phyloP scores from a whole-genome alignment of 2,113 vertebrate genomes.

The Mus musculus region GRCm39 chr17:16598001-16598500 shows the following conservation, averaged over 20 bases:
- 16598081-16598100: not conserved
- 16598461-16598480: not conserved
- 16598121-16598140: not conserved
- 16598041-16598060: not conserved
- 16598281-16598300: not conserved
- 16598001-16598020: not conserved
- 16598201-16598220: not conserved
- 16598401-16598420: not conserved
- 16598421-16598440: not conserved
- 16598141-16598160: not conserved
- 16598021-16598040: not conserved
- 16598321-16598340: not conserved
- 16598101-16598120: not conserved
- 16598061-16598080: not conserved
- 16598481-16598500: not conserved
- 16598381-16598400: not conserved
- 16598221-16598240: not conserved
- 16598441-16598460: not conserved
- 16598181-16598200: not conserved
- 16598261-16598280: not conserved
- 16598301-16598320: not conserved
- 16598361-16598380: not conserved
- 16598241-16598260: not conserved
- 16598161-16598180: not conserved
- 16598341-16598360: not conserved